These are phyloP conservation scores for Antigone vipio DNA, from an alignment of 2,113 vertebrate genomes.

Conservation along the genomic window DNA sequence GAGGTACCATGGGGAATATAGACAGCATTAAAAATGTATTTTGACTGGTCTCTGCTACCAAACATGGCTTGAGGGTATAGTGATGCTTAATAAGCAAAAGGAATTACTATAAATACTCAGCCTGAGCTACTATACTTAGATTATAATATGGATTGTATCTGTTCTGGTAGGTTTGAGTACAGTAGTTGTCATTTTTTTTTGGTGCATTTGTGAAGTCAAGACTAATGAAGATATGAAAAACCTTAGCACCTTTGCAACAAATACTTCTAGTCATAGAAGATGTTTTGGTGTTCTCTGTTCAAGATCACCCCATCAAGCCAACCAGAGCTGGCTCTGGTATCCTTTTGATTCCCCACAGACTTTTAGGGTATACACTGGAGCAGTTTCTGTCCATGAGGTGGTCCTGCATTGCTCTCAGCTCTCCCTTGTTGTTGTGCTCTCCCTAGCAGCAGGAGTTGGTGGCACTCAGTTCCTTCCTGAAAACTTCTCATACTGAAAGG, in stretches of 20 bases:
- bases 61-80: background rate
- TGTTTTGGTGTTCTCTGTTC: background rate
- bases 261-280: background rate
- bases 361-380: background rate
- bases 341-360: background rate
- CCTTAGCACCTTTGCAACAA: background rate
- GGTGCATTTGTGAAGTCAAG: background rate
- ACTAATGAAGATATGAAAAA: background rate
- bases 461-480: background rate
- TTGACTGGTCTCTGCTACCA: background rate
- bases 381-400: background rate
- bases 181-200: background rate
- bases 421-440: background rate
- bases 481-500: background rate
- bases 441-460: background rate
- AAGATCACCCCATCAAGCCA: background rate
- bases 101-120: background rate
- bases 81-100: conserved; percentile 16
- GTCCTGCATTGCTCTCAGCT: background rate
- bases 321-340: background rate
- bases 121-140: background rate
- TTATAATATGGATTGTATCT: background rate
- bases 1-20: background rate
- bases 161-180: background rate
- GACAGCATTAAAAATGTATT: conserved; percentile 46